A percentile compares a stretch with the other conserved stretches of the same genome.
Conservation (phyloP, 2,113 vertebrate species). For the Pogonocichla stellata region DNA sequence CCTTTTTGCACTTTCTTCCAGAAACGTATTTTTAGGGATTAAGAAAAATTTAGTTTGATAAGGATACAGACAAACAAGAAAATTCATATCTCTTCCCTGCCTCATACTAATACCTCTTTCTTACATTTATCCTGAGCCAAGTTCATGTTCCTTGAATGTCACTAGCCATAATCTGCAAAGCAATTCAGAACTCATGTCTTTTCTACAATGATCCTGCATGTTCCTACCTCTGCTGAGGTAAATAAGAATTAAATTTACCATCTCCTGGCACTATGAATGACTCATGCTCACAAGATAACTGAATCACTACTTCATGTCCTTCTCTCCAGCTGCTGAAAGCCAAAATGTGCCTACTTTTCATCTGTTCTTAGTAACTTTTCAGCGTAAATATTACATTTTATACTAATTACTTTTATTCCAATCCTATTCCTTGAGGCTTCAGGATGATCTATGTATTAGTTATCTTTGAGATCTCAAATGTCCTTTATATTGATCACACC, state of each 20-base stretch:
- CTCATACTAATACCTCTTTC: background rate
- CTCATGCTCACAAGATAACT: slow-evolving; percentile 38
- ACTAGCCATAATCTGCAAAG: background rate
- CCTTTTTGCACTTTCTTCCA: background rate
- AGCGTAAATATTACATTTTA: background rate
- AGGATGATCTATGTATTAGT: background rate
- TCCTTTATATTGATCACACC: background rate
- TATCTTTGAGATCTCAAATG: background rate
- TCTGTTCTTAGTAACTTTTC: background rate
- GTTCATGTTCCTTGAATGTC: background rate
- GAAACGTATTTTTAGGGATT: background rate
- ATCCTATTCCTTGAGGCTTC: background rate
- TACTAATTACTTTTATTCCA: background rate
- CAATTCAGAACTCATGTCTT: background rate
- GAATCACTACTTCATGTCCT: slow-evolving; percentile 26
- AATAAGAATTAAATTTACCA: background rate
- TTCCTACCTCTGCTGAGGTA: background rate
- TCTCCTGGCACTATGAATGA: background rate
- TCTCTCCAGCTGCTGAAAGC: slow-evolving; percentile 35
- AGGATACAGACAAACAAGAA: background rate
- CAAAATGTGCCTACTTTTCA: background rate
- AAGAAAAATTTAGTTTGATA: background rate
- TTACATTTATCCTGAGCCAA: background rate
- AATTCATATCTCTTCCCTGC: background rate
- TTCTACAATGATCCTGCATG: background rate